phyloP scores from a whole-genome alignment of 2,797 vertebrate genomes.

The Uromys caudimaculatus region DNA sequence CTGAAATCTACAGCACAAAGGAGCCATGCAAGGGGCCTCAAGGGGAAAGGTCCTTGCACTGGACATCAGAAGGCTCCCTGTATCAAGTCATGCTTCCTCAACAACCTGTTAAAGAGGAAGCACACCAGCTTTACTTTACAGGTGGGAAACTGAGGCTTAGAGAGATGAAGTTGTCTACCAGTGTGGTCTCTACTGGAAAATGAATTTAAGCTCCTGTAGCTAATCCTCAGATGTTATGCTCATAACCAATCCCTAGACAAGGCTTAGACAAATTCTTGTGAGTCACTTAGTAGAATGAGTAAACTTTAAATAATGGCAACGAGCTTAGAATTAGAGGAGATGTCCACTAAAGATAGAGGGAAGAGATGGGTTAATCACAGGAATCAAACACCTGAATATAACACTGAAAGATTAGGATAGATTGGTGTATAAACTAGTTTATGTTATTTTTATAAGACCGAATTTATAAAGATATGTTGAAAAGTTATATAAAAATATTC shows the following conservation, averaged over 20 bases:
- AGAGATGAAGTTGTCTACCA: not conserved
- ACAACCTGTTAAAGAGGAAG: not conserved
- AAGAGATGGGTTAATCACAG: not conserved
- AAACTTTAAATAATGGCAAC: not conserved
- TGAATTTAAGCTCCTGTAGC: not conserved
- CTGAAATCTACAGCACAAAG: not conserved
- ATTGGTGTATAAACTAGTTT: not conserved
- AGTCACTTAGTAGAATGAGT: not conserved
- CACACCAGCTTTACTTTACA: not conserved
- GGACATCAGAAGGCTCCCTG: too few species aligned
- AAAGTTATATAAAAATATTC: not conserved
- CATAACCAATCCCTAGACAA: not conserved
- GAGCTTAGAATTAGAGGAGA: not conserved
- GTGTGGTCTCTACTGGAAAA: not conserved
- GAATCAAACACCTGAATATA: not conserved
- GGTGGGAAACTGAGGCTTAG: conserved; percentile 6
- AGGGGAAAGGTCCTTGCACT: not conserved
- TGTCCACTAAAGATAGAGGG: not conserved
- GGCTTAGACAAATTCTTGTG: not conserved
- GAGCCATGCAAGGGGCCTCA: fast-evolving
- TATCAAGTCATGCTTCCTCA: not conserved
- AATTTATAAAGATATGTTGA: not conserved
- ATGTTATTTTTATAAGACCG: not conserved
- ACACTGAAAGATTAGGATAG: not conserved
- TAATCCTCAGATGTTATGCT: not conserved